phyloP scores from a whole-genome alignment of 2,888 invertebrate species.

The Ochropleura leucogaster region DNA sequence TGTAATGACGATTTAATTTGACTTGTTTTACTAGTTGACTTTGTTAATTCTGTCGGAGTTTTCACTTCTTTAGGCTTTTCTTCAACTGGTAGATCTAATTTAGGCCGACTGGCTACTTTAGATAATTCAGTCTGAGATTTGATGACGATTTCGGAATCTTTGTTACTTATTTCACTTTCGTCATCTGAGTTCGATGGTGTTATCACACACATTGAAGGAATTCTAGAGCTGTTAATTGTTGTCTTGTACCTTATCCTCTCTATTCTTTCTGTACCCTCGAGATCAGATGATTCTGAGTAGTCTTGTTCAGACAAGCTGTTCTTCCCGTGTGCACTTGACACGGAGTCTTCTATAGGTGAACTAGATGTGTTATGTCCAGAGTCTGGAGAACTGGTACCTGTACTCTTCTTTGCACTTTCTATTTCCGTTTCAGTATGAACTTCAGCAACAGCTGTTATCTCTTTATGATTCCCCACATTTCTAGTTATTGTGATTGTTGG shows the following conservation, averaged over 20 bases:
- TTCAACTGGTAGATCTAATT: constrained; percentile 83
- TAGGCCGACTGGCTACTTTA: constrained; percentile 79
- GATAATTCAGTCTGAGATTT: constrained; percentile 73
- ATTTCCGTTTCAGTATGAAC: constrained; percentile 88
- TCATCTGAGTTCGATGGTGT: constrained; percentile 97
- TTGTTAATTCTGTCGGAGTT: constrained; percentile 68
- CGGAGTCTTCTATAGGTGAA: constrained; percentile 94
- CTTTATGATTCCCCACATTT: constrained; percentile 85
- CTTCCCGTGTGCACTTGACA: constrained; percentile 93
- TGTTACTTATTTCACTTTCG: constrained; percentile 91
- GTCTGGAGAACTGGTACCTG: constrained; percentile 94
- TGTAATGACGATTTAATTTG: constrained; percentile 84
- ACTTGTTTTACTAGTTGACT: constrained; percentile 76
- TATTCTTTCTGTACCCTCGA: constrained; percentile 96
- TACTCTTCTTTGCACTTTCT: constrained; percentile 89
- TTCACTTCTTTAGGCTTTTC: constrained; percentile 79
- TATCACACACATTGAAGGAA: constrained; percentile 97
- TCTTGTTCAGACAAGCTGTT: constrained; percentile 94
- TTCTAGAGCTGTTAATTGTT: constrained; percentile 95
- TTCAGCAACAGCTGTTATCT: constrained; percentile 91
- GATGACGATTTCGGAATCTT: constrained; percentile 72
- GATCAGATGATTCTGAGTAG: constrained; percentile 96
- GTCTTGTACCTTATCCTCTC: constrained; percentile 96
- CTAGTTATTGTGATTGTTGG: constrained; percentile 84
- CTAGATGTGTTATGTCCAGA: constrained; percentile 96